Conservation (phyloP, 2,888 invertebrate genomes). For the Macaria liturata region DNA sequence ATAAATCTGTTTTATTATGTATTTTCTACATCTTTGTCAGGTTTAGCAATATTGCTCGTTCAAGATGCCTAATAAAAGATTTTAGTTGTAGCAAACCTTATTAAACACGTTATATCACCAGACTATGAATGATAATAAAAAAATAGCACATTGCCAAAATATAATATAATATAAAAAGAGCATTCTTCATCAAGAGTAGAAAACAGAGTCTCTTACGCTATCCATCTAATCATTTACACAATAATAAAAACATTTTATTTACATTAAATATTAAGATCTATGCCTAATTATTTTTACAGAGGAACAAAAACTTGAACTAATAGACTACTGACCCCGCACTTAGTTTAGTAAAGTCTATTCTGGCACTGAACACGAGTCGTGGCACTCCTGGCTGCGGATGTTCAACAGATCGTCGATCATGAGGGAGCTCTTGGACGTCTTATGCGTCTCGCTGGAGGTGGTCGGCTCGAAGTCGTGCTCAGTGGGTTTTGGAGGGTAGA, state of each 20-base stretch:
- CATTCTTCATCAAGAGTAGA: constrained; percentile 61
- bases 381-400: constrained; percentile 59
- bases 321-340: constrained; percentile 68
- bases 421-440: constrained; percentile 65
- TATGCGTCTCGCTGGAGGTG: constrained; percentile 58
- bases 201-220: constrained; percentile 50
- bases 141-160: no score
- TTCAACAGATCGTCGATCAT: constrained; percentile 76
- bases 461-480: constrained; percentile 58
- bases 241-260: constrained; percentile 80
- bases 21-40: constrained; percentile 27
- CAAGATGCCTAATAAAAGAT: not conserved
- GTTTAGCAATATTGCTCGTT: not conserved
- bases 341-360: constrained; percentile 57
- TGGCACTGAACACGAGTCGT: constrained; percentile 64
- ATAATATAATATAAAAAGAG: constrained; percentile 18
- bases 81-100: no score
- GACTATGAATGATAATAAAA: no score
- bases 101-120: no score
- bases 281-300: constrained; percentile 73
- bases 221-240: constrained; percentile 74
- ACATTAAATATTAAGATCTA: constrained; percentile 76
- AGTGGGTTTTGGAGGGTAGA: constrained; percentile 68
- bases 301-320: constrained; percentile 80
- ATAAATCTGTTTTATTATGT: constrained; percentile 29